These are phyloP conservation scores for Caenorhabditis uteleia DNA, from an alignment of 2,888 invertebrate genomes.

Conservation along the genomic window DNA sequence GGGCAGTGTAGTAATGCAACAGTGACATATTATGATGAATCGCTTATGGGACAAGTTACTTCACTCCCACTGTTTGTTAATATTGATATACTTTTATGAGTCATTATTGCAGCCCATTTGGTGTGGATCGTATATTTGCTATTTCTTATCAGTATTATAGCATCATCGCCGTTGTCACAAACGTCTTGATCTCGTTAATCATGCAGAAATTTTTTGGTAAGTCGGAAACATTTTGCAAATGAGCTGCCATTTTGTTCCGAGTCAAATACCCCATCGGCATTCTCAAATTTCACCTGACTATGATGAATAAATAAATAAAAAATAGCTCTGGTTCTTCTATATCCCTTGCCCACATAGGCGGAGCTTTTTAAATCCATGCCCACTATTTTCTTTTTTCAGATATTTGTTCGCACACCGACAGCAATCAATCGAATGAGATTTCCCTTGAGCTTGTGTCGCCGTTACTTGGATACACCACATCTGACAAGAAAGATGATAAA, in stretches of 20 bases:
- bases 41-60: conserved; percentile 28
- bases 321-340: not conserved
- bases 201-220: conserved; percentile 21
- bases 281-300: too few species aligned
- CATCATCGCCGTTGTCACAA: conserved; percentile 70
- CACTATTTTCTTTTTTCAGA: not conserved
- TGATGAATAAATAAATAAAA: not conserved
- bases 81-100: conserved; percentile 3
- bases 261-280: too few species aligned
- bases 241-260: too few species aligned
- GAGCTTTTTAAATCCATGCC: not conserved
- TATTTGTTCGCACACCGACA: too few species aligned
- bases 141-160: conserved; percentile 74
- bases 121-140: conserved; percentile 32
- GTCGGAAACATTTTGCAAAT: not conserved
- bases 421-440: too few species aligned
- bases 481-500: too few species aligned
- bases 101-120: conserved; percentile 18
- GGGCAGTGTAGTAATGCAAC: conserved; percentile 22
- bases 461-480: too few species aligned
- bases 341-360: not conserved
- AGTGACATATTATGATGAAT: conserved; percentile 14
- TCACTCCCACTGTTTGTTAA: conserved; percentile 23
- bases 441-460: too few species aligned
- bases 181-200: conserved; percentile 23